Base-by-base conservation (phyloP, 2,113 vertebrate genomes). In the Brachirus orientalis region DNA sequence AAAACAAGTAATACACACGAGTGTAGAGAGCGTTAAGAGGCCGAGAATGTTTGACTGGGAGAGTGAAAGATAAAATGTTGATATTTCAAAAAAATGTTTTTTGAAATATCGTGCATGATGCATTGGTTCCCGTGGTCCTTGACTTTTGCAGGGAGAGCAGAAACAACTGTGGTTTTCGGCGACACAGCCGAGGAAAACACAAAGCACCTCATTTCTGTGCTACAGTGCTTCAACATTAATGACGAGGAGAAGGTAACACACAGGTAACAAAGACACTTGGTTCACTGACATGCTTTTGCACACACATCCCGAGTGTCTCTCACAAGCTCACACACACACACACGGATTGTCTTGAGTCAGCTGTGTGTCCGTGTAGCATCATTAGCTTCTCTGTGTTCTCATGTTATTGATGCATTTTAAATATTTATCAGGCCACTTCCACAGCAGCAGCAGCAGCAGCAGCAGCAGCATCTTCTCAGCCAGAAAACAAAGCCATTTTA, bases 321-420 rank as follows among this genome's bases (percentile, higher is more conserved):
- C 14, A 19, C 60, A 36, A 52, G 37, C 57, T 58, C 61, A 71
- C 50, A 69, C 43, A 50, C 38, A 57, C 54, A 58, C 65, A 68
- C 38, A 16, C 53, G 1, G 28, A 47, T 67, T 71, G 16, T 69
- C 69, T 59, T 6, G 1, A 82, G 66, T 83, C 77, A 83, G 77
- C 75, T 76, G 62, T 47, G 62, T 75, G 69, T 79, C 52, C 47
- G 54, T 79, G 77, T 45, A 70, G 80, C 86, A 76, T 88, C 85
- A 76, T 85, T 79, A 87, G 75, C 62, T 69, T 68, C 48, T 69
- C 72, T 75, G 63, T 74, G 72, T 60, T 69, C 75, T 54, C 64
- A 54, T 36, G 63, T 83, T 84, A 79, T 83, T 78, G 82, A 76
- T 86, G 84, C 62, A 8, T 59, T 81, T 88, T 84, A 89, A 90